Percentiles rank a stretch among this genome's conserved stretches.
phyloP scores from a whole-genome alignment of 2,113 vertebrate species.

The Megaleporinus macrocephalus region DNA sequence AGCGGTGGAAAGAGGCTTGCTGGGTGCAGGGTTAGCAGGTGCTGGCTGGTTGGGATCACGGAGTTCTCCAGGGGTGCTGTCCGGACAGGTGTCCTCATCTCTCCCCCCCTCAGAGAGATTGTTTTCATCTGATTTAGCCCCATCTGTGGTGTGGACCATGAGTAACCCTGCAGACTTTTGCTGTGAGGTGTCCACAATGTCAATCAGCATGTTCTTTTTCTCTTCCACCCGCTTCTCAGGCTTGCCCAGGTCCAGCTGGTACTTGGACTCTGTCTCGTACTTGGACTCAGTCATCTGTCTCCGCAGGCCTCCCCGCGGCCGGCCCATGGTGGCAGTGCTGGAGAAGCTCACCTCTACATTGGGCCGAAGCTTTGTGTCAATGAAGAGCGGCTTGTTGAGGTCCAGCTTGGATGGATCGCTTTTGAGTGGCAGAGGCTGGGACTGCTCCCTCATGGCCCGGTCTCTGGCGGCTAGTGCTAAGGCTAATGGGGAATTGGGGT shows the following conservation, averaged over 20 bases:
- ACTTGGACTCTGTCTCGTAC: slow-evolving; percentile 80
- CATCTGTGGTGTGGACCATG: slow-evolving; percentile 87
- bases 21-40: slow-evolving; percentile 68
- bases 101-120: slow-evolving; percentile 74
- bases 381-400: slow-evolving; percentile 89
- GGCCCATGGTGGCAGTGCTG: slow-evolving; percentile 70
- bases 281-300: slow-evolving; percentile 81
- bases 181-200: slow-evolving; percentile 84
- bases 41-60: slow-evolving; percentile 72
- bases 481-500: slow-evolving; percentile 88
- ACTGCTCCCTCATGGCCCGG: slow-evolving; percentile 86
- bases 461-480: slow-evolving; percentile 88
- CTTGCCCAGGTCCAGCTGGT: slow-evolving; percentile 76
- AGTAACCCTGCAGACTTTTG: slow-evolving; percentile 86
- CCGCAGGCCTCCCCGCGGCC: slow-evolving; percentile 77
- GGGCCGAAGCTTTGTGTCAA: slow-evolving; percentile 87
- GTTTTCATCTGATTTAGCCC: slow-evolving; percentile 65
- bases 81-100: slow-evolving; percentile 62
- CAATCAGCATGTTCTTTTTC: slow-evolving; percentile 83
- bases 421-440: slow-evolving; percentile 78
- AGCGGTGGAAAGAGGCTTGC: slow-evolving; percentile 66
- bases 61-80: slow-evolving; percentile 65
- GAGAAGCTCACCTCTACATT: slow-evolving; percentile 78
- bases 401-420: slow-evolving; percentile 83
- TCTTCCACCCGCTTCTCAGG: slow-evolving; percentile 75